phyloP scores from a whole-genome alignment of 1,140 invertebrate genomes.

The Drosophila suzukii region DNA sequence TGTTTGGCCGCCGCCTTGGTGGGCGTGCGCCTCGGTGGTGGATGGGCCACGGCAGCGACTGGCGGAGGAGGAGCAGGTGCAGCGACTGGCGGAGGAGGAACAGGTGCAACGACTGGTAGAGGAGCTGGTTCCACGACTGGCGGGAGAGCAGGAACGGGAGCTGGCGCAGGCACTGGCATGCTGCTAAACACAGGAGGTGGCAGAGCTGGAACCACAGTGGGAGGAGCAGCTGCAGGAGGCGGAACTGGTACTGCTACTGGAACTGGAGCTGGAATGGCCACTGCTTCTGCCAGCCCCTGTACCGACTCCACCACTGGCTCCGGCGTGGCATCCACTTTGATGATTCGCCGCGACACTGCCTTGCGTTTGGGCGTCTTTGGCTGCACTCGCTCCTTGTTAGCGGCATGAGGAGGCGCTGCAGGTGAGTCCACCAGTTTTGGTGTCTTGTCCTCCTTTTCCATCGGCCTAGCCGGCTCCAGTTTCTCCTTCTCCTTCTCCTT shows the following conservation, averaged over 20 bases:
- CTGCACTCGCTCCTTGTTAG: conserved; percentile 18
- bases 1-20: conserved; percentile 69
- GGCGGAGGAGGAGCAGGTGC: neutral
- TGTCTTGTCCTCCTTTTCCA: neutral
- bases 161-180: neutral
- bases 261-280: neutral
- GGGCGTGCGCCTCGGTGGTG: conserved; percentile 42
- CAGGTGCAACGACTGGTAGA: neutral
- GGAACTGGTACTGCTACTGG: neutral
- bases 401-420: neutral
- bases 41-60: conserved; percentile 2
- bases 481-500: neutral
- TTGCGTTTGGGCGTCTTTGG: conserved; percentile 77
- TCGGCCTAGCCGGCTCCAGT: neutral
- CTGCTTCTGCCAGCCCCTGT: neutral
- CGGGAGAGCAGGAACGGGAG: neutral
- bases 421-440: neutral
- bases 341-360: conserved; percentile 68
- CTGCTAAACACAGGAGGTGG: neutral
- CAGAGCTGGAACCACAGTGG: neutral
- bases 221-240: neutral
- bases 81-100: neutral
- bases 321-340: conserved; percentile 51
- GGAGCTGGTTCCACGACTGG: neutral
- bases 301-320: neutral